These are phyloP conservation scores for Pachycephus smyrnensis DNA, from an alignment of 2,888 invertebrate genomes.

Conservation along the genomic window DNA sequence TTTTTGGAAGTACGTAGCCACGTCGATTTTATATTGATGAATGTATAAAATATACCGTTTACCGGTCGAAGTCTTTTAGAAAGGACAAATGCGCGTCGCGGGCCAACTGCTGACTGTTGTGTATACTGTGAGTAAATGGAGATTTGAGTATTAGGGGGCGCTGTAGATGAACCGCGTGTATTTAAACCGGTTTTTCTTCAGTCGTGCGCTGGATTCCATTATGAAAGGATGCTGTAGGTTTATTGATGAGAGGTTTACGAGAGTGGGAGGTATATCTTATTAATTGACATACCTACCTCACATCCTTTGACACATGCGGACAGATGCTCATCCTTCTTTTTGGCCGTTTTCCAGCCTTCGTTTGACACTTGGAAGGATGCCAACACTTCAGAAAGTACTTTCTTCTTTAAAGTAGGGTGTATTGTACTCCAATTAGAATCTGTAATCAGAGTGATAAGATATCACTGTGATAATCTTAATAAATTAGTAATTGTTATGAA, in stretches of 20 bases:
- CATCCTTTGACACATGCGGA: slow-evolving; percentile 30
- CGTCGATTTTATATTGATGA: too few relatives aligned
- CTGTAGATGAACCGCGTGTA: too few relatives aligned
- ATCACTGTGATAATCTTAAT: slow-evolving; percentile 64
- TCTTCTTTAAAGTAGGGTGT: slow-evolving; percentile 59
- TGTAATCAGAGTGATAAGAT: slow-evolving; percentile 52
- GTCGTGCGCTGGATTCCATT: too few relatives aligned
- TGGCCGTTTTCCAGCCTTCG: slow-evolving; percentile 65
- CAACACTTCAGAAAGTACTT: slow-evolving; percentile 68
- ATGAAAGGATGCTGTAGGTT: background rate
- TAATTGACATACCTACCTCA: slow-evolving; percentile 29
- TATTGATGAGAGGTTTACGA: background rate
- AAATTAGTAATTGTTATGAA: slow-evolving; percentile 56
- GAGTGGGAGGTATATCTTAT: background rate
- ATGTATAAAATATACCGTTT: too few relatives aligned
- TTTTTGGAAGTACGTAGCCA: too few relatives aligned
- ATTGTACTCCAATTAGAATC: slow-evolving; percentile 66
- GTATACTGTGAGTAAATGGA: too few relatives aligned
- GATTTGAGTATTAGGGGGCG: too few relatives aligned
- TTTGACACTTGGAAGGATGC: slow-evolving; percentile 67
- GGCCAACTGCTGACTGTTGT: too few relatives aligned
- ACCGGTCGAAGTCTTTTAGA: too few relatives aligned
- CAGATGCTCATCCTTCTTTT: slow-evolving; percentile 63
- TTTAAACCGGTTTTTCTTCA: too few relatives aligned
- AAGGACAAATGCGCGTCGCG: too few relatives aligned